Evolutionary conservation across 2,888 invertebrate species (phyloP).

Genomic region (Zonitis immaculata): DNA sequence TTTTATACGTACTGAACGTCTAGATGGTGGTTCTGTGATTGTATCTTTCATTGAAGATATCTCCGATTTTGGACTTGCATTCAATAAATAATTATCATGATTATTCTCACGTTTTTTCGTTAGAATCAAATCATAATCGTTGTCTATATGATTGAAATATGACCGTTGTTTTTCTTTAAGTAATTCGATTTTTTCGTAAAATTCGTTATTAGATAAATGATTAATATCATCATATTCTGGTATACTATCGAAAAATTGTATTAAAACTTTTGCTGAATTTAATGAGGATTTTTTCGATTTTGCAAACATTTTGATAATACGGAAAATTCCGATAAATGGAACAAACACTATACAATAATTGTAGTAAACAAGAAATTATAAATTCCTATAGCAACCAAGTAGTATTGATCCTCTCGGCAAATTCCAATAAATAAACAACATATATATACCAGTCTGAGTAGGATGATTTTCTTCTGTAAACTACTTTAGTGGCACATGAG

Average conservation of each 20-base stretch:
- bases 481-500: too few relatives aligned
- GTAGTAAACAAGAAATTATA: background rate
- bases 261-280: conserved; percentile 56
- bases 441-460: too few relatives aligned
- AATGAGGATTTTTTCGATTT: background rate
- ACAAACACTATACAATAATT: background rate
- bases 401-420: background rate
- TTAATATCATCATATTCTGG: conserved; percentile 75
- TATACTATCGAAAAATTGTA: conserved; percentile 72
- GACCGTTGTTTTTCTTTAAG: conserved; percentile 60
- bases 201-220: conserved; percentile 70
- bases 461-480: too few relatives aligned
- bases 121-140: conserved; percentile 35
- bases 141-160: conserved; percentile 40
- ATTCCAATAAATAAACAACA: background rate
- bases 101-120: conserved; percentile 26
- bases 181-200: conserved; percentile 65
- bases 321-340: background rate
- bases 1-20: conserved; percentile 47
- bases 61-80: background rate
- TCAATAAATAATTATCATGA: background rate
- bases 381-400: background rate
- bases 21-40: conserved; percentile 38
- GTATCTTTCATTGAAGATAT: background rate
- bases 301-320: background rate